Base-by-base conservation (phyloP, 2,797 vertebrate species). In the Scomberomorus guttatus region DNA sequence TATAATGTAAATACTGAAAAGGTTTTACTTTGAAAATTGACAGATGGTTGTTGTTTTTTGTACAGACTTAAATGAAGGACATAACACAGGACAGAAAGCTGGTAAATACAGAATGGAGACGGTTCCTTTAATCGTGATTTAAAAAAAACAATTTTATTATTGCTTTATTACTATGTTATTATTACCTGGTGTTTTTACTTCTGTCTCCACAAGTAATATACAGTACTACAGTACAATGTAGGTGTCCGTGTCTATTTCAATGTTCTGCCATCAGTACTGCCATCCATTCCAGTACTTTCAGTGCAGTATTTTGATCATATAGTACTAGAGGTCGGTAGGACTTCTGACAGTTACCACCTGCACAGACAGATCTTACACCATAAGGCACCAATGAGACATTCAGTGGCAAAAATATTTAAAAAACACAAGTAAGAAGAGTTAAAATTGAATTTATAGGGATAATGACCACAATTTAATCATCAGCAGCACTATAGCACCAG, bases 311-410 rank as follows among this genome's bases (percentile, higher is more conserved):
- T 56, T 67, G 34, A 5, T 72, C 32, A 59, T 20, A 20, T 20
- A 14, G 27, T 62, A 34, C 20, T 13, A 42, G 1, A 51, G n/a
- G 18, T 68, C 37, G 3, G 29, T 24, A 13, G 18, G 44, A 74
- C 44, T 48, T 72, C 44, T 83, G 29, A 37, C 4, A 29, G 17
- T 29, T 32, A 56, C n/a, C n/a, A 65, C 14, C 22, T 65, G 11
- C 25, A 69, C 14, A 3, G n/a, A 58, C 55, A 46, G 6, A 58
- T 34, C 34, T 55, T 1, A 50, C 27, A 72, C 11, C 12, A 51
- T 17, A 46, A 44, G 42, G 27, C 24, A 44, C 44, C 34, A 73
- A 55, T 18, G 39, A 32, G 17, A 1, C 18, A 58, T 34, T 56
- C 2, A 34, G 2, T 18, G 7, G 10, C 7, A 81, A 48, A 59